Evolutionary conservation across 1,140 invertebrate genomes (phyloP).

Genomic region (Lepeophtheirus salmonis): DNA sequence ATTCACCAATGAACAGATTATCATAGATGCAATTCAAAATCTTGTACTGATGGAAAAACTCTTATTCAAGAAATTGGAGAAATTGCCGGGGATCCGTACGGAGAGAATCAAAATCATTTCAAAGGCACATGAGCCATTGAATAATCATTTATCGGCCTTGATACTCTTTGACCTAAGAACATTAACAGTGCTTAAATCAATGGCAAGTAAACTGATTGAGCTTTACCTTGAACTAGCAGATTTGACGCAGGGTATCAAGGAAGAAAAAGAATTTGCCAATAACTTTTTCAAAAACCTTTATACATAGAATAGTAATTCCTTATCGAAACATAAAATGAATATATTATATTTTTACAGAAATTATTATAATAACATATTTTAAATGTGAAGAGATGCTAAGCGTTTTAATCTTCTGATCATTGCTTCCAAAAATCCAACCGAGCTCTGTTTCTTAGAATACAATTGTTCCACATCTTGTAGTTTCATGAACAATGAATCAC

Average conservation of each 20-base stretch:
- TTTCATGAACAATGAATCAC: conserved; percentile 2
- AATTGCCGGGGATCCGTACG: not conserved
- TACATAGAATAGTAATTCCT: not conserved
- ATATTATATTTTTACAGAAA: not conserved
- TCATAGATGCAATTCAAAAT: not conserved
- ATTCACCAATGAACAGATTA: not conserved
- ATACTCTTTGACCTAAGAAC: not conserved
- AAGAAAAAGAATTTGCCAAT: not conserved
- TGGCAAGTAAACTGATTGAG: not conserved
- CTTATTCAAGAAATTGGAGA: not conserved
- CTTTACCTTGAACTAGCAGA: not conserved
- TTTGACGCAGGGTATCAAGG: not conserved
- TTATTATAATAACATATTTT: conserved; percentile 2
- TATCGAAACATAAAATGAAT: not conserved
- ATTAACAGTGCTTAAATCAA: not conserved
- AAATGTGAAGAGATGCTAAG: conserved; percentile 2
- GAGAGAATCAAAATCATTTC: not conserved
- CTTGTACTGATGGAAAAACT: not conserved
- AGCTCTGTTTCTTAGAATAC: not conserved
- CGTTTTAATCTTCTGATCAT: conserved; percentile 12
- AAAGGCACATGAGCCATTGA: not conserved
- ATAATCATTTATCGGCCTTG: not conserved
- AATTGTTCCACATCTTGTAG: conserved; percentile 1
- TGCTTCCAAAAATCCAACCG: conserved; percentile 3
- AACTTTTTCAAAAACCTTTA: not conserved